phyloP scores from a whole-genome alignment of 2,797 vertebrate species.

The Graptemys geographica region DNA sequence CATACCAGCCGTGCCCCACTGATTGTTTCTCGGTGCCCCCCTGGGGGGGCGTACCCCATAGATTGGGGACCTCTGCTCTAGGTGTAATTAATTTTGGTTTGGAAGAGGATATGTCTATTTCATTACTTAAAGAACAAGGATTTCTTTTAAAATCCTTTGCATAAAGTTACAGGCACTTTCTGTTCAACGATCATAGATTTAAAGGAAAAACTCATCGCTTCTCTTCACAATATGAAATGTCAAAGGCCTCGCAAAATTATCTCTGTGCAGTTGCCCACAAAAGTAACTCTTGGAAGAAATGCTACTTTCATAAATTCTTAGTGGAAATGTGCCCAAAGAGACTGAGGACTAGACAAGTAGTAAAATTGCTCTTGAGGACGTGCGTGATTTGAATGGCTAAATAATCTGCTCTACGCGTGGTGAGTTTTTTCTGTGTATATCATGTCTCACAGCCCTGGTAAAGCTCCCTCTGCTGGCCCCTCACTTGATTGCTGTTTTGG shows the following conservation, averaged over 20 bases:
- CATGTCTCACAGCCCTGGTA: neutral
- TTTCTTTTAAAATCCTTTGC: slow-evolving; percentile 6
- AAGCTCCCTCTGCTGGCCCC: neutral
- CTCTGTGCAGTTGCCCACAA: neutral
- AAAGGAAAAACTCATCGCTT: neutral
- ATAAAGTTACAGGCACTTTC: neutral
- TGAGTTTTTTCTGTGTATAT: neutral
- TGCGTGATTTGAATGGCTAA: neutral
- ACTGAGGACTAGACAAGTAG: neutral
- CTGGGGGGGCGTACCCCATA: no score
- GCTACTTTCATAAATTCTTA: neutral
- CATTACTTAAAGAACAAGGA: neutral
- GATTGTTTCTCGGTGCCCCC: no score
- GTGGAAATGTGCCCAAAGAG: neutral
- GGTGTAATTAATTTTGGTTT: neutral
- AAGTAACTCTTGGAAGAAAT: neutral
- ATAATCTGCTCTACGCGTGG: neutral
- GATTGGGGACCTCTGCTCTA: neutral
- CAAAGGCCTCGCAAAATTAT: neutral
- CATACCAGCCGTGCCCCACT: fast-evolving
- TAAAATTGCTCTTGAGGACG: slow-evolving; percentile 13
- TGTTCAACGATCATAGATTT: neutral
- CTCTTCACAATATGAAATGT: neutral
- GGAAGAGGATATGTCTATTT: neutral
- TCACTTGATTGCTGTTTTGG: neutral